Evolutionary conservation across 2,113 vertebrate genomes (phyloP), one percentile per base, ranked within the genome.

Genomic region (Brienomyrus longianalis): DNA sequence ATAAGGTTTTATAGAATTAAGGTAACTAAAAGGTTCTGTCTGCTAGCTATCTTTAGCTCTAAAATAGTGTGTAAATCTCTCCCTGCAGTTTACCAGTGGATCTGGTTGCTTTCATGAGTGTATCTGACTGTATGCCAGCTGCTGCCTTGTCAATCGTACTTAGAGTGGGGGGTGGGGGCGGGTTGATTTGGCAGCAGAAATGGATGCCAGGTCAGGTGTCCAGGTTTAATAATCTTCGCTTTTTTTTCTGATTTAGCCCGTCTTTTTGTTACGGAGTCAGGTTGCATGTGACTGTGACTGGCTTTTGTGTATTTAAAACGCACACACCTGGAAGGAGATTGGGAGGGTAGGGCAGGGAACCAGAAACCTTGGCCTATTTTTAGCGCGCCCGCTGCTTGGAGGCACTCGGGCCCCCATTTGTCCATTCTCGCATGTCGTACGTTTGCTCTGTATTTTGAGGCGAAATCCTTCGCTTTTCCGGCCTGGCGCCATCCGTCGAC

Each of bases 41-140:
- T 35, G 8, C 31, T 8, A 13, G 50, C 86, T 87, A 87, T 87
- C 39, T 87, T 87, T 87, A 87, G 86, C 51, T 31, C 50, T 59
- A 35, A 54, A 87, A 87, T 35, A 19, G n/a, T 21, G 27, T 51
- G 35, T 9, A 43, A 87, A 87, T 56, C 51, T 87, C 86, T 59
- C 50, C n/a, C 15, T 23, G n/a, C 31, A 31, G 27, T 87, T 52
- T 87, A 39, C 51, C 27, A 54, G 17, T 54, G 51, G 48, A 56
- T 87, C 50, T 87, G 86, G 51, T 87, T 87, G 86, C 51, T 52
- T 87, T 27, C 52, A 52, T 87, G 86, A 39, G 86, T 39, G 52
- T 35, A 39, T 52, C 15, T 54, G 86, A 54, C n/a, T 87, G 86
- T 59, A 27, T 19, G 51, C 48, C 83, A 86, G 3, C 47, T 13